phyloP scores from a whole-genome alignment of 2,113 vertebrate genomes.

The Apodemus sylvaticus region DNA sequence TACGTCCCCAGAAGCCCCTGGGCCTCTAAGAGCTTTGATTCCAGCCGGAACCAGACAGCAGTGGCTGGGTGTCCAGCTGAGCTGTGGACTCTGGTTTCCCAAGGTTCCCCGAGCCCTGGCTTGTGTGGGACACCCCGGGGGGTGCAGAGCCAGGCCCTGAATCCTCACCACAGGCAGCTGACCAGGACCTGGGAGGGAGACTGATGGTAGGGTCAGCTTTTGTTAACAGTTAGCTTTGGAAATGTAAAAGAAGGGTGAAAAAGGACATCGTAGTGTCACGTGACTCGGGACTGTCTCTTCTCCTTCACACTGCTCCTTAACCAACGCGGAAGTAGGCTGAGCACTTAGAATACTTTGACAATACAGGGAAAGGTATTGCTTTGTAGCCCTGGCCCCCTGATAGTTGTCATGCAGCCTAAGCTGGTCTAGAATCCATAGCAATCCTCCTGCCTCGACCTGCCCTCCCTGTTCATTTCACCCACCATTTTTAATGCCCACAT shows the following conservation, averaged over 20 bases:
- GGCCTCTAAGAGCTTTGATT: neutral
- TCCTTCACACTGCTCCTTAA: neutral
- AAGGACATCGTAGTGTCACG: neutral
- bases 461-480: neutral
- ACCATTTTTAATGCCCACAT: neutral
- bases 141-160: neutral
- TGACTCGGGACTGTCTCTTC: neutral
- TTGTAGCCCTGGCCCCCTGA: neutral
- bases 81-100: neutral
- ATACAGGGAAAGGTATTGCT: neutral
- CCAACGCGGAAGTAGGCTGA: neutral
- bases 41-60: neutral
- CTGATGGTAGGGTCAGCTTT: neutral
- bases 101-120: no score
- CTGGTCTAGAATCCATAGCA: neutral
- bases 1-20: constrained; percentile 59
- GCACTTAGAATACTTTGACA: neutral
- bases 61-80: neutral
- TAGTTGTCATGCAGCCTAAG: neutral
- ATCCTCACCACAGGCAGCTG: neutral
- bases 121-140: neutral
- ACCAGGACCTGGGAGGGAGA: neutral
- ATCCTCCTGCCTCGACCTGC: neutral
- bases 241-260: neutral
- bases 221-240: neutral